Evolutionary conservation across 2,113 vertebrate genomes (phyloP), one percentile per base, ranked within the genome.

Genomic region (Mormyrus iriodes): DNA sequence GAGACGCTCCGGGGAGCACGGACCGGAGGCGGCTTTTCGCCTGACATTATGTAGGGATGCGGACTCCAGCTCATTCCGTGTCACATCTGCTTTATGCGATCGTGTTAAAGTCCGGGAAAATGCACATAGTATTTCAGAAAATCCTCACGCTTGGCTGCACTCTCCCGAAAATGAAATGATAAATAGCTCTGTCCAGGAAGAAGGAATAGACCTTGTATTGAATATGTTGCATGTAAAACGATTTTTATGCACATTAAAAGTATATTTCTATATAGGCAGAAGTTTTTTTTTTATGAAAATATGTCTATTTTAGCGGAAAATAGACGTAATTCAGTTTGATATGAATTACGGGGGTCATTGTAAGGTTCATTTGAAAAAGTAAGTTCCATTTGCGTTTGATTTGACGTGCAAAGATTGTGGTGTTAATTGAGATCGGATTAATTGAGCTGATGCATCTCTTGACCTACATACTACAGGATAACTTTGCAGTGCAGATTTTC

Each of bases 11-110:
- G 46, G 44, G 12, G 27, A 88, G 39, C 39, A 42, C 4, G 21
- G 46, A 61, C 58, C n/a, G 19, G 35, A 21, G 51, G 49, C 79
- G 85, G 48, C 86, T 51, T 82, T 83, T 15, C 55, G 82, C 53
- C 83, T 90, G 58, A 19, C 86, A 65, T 61, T 82, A 53, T 53
- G 31, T n/a, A 39, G 35, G 86, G 84, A 86, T 46, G 61, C 46
- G 42, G 69, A 51, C 39, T 44, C 21, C 83, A 69, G 48, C 27
- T 61, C 27, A 12, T 52, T 48, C 35, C 49, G 48, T 88, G 39
- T 88, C 46, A 69, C 19, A 79, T 51, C 27, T 53, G 69, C 46
- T 53, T 53, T 88, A 69, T 31, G 21, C 35, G 48, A 51, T 49
- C 27, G 17, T 8, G 46, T 21, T 88, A 55, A 83, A 83, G 51